A percentile compares a stretch with the other conserved stretches of the same genome.
These are phyloP conservation scores for Caenorhabditis briggsae DNA, from an alignment of 1,140 invertebrate species.

Conservation along the genomic window DNA sequence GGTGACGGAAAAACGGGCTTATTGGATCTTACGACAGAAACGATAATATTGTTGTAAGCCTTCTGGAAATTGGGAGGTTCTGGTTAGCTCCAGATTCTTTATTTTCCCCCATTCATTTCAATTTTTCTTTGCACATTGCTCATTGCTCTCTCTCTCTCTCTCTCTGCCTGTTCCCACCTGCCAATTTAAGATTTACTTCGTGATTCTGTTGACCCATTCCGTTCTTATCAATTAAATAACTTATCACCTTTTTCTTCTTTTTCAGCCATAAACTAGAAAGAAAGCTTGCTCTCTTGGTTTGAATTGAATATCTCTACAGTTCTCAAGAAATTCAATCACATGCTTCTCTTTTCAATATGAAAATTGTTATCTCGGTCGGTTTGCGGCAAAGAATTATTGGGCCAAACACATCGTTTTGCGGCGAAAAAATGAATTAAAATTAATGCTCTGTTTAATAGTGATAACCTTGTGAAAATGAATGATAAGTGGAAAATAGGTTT, in stretches of 20 bases:
- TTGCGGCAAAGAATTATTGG: neutral
- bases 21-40: too few species aligned
- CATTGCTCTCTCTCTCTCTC: neutral
- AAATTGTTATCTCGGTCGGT: neutral
- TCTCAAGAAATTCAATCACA: neutral
- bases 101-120: too few species aligned
- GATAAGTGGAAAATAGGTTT: neutral
- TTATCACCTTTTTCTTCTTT: neutral
- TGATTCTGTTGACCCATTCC: neutral
- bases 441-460: neutral
- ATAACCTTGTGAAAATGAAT: neutral
- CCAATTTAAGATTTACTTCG: neutral
- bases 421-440: too few species aligned
- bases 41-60: too few species aligned
- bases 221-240: neutral
- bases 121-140: neutral
- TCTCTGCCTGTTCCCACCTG: neutral
- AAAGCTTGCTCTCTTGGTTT: too few species aligned
- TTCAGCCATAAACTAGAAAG: neutral
- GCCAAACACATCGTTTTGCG: too few species aligned
- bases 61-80: too few species aligned
- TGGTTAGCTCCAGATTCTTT: too few species aligned
- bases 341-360: slow-evolving; percentile 3
- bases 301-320: too few species aligned
- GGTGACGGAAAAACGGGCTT: too few species aligned